Conservation (phyloP, 2,113 vertebrate species). For the Myrmecobius fasciatus region DNA sequence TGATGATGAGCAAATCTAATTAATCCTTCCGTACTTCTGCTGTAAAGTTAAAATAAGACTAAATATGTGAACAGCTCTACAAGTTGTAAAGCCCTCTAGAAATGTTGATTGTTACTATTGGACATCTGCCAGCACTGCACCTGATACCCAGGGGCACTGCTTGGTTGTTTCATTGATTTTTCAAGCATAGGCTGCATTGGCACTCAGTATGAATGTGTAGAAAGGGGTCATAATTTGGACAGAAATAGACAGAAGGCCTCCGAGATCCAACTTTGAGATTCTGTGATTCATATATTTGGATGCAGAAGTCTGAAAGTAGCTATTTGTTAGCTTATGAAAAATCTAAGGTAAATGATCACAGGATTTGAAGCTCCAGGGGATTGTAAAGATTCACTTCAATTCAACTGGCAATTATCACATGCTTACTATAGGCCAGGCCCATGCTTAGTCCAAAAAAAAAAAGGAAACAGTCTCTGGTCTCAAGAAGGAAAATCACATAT, state of each 20-base stretch:
- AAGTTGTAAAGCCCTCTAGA: neutral
- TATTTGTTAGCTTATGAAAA: neutral
- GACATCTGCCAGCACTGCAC: neutral
- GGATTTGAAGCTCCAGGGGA: neutral
- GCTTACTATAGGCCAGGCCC: neutral
- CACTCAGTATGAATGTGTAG: neutral
- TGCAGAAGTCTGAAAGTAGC: neutral
- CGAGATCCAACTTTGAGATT: neutral
- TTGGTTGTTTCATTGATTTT: too few relatives aligned
- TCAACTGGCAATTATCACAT: neutral
- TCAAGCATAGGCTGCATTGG: neutral
- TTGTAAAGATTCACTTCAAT: neutral
- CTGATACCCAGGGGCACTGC: fast-evolving
- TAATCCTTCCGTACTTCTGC: neutral
- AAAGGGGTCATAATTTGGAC: neutral
- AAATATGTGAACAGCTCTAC: neutral
- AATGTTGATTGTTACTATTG: neutral
- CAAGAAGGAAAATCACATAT: neutral
- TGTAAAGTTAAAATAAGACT: neutral
- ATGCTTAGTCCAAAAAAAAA: neutral
- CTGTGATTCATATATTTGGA: too few relatives aligned
- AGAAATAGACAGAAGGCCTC: neutral
- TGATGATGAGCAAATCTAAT: neutral
- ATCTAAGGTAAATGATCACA: neutral
- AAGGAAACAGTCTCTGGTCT: neutral